phyloP scores from a whole-genome alignment of 1,140 invertebrate species.

The Tenebrio molitor region DNA sequence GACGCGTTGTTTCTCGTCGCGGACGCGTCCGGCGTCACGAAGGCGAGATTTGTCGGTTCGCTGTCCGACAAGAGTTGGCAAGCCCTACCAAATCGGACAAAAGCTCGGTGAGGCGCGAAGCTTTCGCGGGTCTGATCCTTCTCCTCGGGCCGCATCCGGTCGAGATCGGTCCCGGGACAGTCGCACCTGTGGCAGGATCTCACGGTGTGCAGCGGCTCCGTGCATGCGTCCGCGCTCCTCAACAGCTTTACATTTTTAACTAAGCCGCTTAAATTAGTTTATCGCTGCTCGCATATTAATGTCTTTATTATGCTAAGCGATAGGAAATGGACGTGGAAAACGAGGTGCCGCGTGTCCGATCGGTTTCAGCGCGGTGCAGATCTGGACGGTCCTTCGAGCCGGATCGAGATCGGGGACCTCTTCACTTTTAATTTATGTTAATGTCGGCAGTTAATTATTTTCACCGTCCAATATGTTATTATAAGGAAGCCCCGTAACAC shows the following conservation, averaged over 20 bases:
- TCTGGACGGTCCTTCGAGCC: too few species aligned
- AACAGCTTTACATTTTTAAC: slow-evolving; percentile 52
- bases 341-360: background rate
- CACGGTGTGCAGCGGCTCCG: slow-evolving; percentile 47
- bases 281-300: slow-evolving; percentile 34
- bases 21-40: background rate
- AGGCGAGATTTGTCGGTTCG: background rate
- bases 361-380: too few species aligned
- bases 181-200: slow-evolving; percentile 53
- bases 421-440: background rate
- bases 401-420: too few species aligned
- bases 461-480: slow-evolving; percentile 12
- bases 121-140: slow-evolving; percentile 15
- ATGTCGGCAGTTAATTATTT: slow-evolving; percentile 18
- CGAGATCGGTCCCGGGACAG: slow-evolving; percentile 16
- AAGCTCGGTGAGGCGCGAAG: background rate
- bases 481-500: slow-evolving; percentile 26
- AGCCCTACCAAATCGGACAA: slow-evolving; percentile 28
- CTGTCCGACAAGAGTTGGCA: background rate
- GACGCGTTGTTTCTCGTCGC: slow-evolving; percentile 5
- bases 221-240: slow-evolving; percentile 45
- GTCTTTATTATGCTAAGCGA: slow-evolving; percentile 17
- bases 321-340: slow-evolving; percentile 6
- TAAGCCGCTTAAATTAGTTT: slow-evolving; percentile 53
- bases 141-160: slow-evolving; percentile 10